Evolutionary conservation across 2,113 vertebrate genomes (phyloP), one percentile per base, ranked within the genome.

Genomic region (Poeciliopsis prolifica): DNA sequence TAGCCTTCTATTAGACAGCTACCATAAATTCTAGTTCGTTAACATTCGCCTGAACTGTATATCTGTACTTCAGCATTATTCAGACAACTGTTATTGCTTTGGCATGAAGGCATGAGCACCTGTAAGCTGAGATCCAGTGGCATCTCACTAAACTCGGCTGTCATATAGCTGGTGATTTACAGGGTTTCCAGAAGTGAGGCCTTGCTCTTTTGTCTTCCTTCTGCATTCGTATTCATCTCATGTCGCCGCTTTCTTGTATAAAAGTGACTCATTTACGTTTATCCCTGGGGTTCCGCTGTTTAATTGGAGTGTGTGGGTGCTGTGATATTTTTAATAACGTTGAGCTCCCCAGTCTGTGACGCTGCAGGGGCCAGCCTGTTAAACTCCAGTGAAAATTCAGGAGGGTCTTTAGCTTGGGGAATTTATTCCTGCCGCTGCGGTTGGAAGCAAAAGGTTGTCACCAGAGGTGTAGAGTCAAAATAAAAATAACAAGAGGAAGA

Each of bases 381-480:
- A 71, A 83, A 79, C 68, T 83, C 82, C 54, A 83, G 42, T 74
- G 69, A 82, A 78, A 87, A 80, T 65, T 77, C 51, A 54, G 42
- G 26, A 70, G 61, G 40, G 13, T 51, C 15, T 17, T 58, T 67
- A 48, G 35, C 62, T 64, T 35, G 42, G 68, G 54, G 68, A 72
- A 63, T 54, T 63, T 61, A 13, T 70, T 70, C 65, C 72, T 82
- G 14, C 81, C 30, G 65, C 77, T 3, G 60, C 58, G 74, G 85
- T 73, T 74, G 65, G 75, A 78, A 78, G 74, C 75, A 62, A 0
- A 37, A 37, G 42, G 15, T 24, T 82, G 68, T 79, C 42, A 29
- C 30, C 28, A 68, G 22, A 82, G 58, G 35, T 54, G 63, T 60
- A 73, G 63, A 29, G 51, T 58, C 9, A 58, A 22, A 15, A 33